Evolutionary conservation across 2,888 invertebrate species (phyloP), one percentile per base, ranked within the genome.

Genomic region (Diachrysia chrysitis): DNA sequence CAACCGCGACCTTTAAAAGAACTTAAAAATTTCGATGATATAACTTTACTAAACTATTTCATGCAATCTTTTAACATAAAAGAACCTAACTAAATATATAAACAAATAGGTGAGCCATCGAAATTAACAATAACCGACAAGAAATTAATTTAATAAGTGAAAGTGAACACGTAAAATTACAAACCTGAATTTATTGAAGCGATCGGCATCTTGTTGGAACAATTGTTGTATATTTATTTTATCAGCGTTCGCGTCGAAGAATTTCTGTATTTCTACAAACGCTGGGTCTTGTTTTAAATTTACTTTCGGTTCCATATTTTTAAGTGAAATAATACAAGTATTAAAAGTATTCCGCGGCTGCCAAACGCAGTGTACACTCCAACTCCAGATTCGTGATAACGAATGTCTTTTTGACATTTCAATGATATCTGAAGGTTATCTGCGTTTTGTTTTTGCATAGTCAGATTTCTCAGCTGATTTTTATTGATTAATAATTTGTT

Each of bases 161-260:
- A 76, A 76, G 72, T 71, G 71, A 74, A 69, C 61, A 68, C 6
- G 54, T 48, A 10, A 66, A n/a, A 51, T 7, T 19, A 68, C 71
- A 71, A 95, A 99, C 99, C 98, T 99, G 95, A 97, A 98, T 91
- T 98, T 98, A 60, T 97, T 95, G 88, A 99, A 99, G 70, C 99
- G 96, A 35, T 96, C 94, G 0, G 97, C 93, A 92, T 99, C 98
- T 81, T 97, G 95, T 76, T 97, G 96, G 89, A 99, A 99, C 82
- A 99, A 93, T 74, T 98, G 96, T 76, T 96, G 96, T 85, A 99
- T 98, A 85, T 98, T 97, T 54, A 99, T 96, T 83, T 97, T 97
- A 29, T 96, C 95, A 16, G 97, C 97, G 87, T 97, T 96, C 10
- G 94, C 92, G 78, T 97, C 95, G 89, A 97, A 98, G 90, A 97